Base-by-base conservation (phyloP, 1,140 invertebrate genomes). In the Drosophila arizonae region DNA sequence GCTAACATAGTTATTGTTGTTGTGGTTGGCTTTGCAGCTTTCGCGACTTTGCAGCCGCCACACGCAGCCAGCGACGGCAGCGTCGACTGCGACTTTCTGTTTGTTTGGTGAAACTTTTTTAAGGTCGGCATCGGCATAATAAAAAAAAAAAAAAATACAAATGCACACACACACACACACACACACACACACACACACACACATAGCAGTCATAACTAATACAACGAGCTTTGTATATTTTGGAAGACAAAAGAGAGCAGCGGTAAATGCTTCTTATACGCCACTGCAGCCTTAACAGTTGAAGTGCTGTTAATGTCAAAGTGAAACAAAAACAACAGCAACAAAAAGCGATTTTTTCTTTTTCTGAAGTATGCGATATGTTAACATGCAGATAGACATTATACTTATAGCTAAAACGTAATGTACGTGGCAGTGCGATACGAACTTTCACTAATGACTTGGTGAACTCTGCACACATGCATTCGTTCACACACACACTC, bases 91-190 rank as follows among this genome's bases (percentile, higher is more conserved):
- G 70, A 72, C 71, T 73, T 85, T 85, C 81, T 81, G 81, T 85
- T 85, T 85, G 81, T 85, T 85, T 85, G 81, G 81, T 81, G 81
- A 85, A 85, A 85, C 79, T 85, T 77, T 77, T 86, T 84, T 80
- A 87, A 85, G 81, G 81, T 85, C 79, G 71, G 58, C 52, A 73
- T 87, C 63, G 64, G 76, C 70, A 78, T 76, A 86, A 81, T 72
- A 70, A 54, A 79, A 73, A 69, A 72, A 81, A 72, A 71, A 13
- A 75, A 24, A 17, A 17, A 72, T 52, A 62, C 41, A 33, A 33
- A 33, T 33, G 33, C 33, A 54, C 26, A 73, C 62, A 54, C 4
- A 46, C 6, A 6, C 41, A 63, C 24, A 45, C 6, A 45, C 9
- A 48, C n/a, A n/a, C n/a, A n/a, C 46, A 48, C 21, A 24, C 46